A percentile compares a stretch with the other conserved stretches of the same genome.
These are phyloP conservation scores for Neria commutata DNA, from an alignment of 2,888 invertebrate genomes.

Conservation along the genomic window DNA sequence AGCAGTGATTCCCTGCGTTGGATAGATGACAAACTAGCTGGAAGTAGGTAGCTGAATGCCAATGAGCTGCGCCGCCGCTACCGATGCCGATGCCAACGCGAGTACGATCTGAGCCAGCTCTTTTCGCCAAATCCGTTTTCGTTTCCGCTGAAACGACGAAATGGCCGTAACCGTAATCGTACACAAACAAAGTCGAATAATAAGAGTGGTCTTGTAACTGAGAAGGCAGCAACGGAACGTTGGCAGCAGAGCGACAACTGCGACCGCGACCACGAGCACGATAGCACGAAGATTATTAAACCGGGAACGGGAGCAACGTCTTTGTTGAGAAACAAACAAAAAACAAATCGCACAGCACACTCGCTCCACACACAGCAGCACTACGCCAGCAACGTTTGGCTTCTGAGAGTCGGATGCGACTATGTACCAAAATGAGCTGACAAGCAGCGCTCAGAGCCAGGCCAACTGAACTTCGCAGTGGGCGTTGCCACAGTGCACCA, in stretches of 20 bases:
- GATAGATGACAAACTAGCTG: conserved; percentile 37
- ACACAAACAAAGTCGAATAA: conserved; percentile 49
- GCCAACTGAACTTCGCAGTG: background rate
- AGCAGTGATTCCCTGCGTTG: conserved; percentile 23
- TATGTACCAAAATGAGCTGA: conserved; percentile 11
- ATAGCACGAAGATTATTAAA: background rate
- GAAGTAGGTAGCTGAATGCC: conserved; percentile 46
- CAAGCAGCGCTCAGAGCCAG: background rate
- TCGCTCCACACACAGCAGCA: conserved; percentile 5
- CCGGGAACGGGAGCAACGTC: background rate
- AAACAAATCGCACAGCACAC: background rate
- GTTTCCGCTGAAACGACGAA: conserved; percentile 22
- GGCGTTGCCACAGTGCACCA: conserved; percentile 1
- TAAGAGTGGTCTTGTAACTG: conserved; percentile 58
- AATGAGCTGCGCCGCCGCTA: conserved; percentile 38
- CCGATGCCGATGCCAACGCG: conserved; percentile 21
- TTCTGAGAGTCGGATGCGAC: conserved; percentile 21
- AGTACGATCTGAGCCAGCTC: conserved; percentile 30
- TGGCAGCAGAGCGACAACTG: conserved; percentile 37
- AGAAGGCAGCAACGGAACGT: conserved; percentile 54
- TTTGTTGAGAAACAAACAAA: background rate
- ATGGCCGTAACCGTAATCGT: conserved; percentile 20
- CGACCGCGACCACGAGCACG: conserved; percentile 25
- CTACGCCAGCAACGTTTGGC: conserved; percentile 15
- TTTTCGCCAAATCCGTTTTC: conserved; percentile 43